Evolutionary conservation across 2,797 vertebrate species (phyloP).

Genomic region (Sparidentex hasta): DNA sequence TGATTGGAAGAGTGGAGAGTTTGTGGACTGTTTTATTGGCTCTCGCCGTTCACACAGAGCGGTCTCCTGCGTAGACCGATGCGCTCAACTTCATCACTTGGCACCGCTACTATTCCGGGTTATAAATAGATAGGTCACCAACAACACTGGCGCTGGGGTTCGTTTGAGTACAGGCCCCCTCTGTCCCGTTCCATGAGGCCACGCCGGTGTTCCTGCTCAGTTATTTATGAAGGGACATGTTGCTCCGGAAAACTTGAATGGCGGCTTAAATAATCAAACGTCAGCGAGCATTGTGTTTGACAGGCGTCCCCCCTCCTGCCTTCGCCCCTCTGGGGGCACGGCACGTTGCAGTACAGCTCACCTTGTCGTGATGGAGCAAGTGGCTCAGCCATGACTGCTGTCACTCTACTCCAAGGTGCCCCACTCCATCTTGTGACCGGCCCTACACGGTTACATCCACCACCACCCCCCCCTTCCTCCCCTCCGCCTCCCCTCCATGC

Average conservation of each 20-base stretch:
- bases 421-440: slow-evolving; percentile 49
- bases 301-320: slow-evolving; percentile 33
- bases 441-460: slow-evolving; percentile 26
- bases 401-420: slow-evolving; percentile 52
- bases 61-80: slow-evolving; percentile 52
- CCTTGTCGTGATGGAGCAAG: slow-evolving; percentile 32
- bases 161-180: slow-evolving; percentile 63
- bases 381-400: slow-evolving; percentile 56
- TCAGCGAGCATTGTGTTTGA: slow-evolving; percentile 59
- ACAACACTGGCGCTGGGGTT: slow-evolving; percentile 58
- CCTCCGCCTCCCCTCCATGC: not conserved
- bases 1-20: slow-evolving; percentile 78
- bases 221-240: slow-evolving; percentile 69
- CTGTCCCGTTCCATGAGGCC: slow-evolving; percentile 60
- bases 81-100: slow-evolving; percentile 65
- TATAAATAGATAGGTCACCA: slow-evolving; percentile 74
- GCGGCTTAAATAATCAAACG: slow-evolving; percentile 61
- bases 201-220: slow-evolving; percentile 49
- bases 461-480: not conserved
- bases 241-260: slow-evolving; percentile 64
- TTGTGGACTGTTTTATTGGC: slow-evolving; percentile 79
- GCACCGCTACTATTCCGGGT: slow-evolving; percentile 51
- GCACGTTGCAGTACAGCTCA: slow-evolving; percentile 27
- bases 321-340: slow-evolving; percentile 10
- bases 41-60: slow-evolving; percentile 62